Base-by-base conservation (phyloP, 2,113 vertebrate species). In the Callopanchax toddi region DNA sequence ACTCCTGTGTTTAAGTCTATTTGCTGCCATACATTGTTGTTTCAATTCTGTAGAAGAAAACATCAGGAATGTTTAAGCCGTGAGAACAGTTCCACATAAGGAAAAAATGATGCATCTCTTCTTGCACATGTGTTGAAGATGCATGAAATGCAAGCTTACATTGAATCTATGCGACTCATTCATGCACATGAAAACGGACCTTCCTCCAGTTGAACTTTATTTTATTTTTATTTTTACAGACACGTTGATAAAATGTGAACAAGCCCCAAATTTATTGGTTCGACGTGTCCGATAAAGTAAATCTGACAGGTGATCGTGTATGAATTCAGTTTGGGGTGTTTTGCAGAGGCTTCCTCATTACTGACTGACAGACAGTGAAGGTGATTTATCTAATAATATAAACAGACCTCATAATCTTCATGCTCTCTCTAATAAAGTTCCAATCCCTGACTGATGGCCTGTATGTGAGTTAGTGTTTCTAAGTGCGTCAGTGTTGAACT, bases 371-470 rank as follows among this genome's bases (percentile, higher is more conserved):
- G 64, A 79, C 53, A 67, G 51, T 49, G 36, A 52, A 46, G 22
- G 56, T 89, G 78, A 83, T 85, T 85, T 69, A 82, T 83, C 74
- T 73, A 54, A 81, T 71, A 76, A 79, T 64, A 71, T 72, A 58
- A 67, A 46, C 55, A 70, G 62, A 81, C 63, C 76, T 74, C 69
- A 81, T 85, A 57, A 82, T 61, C 54, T 71, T 75, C 46, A 74
- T 67, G 78, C 74, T 62, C 49, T 64, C 53, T 72, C 44, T 75
- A 83, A 86, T 86, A 82, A 76, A 58, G 45, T 54, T 75, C 54
- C 52, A 82, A 71, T 72, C 46, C 67, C 70, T n/a, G 18, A 57
- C 61, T 60, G 46, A 71, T 53, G 43, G 23, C 15, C 61, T 57
- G 17, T 43, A 66, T 56, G 49, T 68, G 58, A 48, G 43, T 23